These are phyloP conservation scores for Prochilodus magdalenae DNA, from an alignment of 2,113 vertebrate genomes.

Conservation along the genomic window DNA sequence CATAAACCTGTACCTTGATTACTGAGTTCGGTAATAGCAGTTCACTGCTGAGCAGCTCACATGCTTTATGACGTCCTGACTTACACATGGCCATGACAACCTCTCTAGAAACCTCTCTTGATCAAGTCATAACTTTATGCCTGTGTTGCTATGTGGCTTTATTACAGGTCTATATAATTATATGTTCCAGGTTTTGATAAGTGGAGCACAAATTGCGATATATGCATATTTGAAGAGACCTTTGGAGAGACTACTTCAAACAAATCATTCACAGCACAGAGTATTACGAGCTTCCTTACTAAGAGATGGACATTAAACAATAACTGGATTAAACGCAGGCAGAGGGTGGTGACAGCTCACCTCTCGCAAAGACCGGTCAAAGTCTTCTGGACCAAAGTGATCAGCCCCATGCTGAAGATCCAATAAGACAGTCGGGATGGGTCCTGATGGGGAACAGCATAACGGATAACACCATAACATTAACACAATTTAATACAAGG, in stretches of 20 bases:
- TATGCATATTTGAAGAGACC: neutral
- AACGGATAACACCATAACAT: neutral
- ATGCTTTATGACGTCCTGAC: conserved; percentile 5
- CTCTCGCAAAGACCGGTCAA: conserved; percentile 85
- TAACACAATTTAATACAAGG: neutral
- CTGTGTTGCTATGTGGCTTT: neutral
- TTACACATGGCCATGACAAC: neutral
- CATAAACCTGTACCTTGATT: neutral
- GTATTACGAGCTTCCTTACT: neutral
- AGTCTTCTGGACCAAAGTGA: conserved; percentile 82
- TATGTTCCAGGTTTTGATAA: neutral
- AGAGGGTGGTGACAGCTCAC: conserved; percentile 67
- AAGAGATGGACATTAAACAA: neutral
- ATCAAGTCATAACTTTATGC: neutral
- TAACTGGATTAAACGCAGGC: neutral
- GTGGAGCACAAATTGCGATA: neutral
- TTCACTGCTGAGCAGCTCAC: neutral
- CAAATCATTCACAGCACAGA: neutral
- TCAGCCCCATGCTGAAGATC: conserved; percentile 84
- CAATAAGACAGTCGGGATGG: conserved; percentile 73
- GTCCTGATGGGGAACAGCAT: conserved; percentile 23
- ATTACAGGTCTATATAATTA: neutral
- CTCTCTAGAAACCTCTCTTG: neutral
- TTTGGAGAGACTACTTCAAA: neutral
- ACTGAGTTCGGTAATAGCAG: neutral